Evolutionary conservation across 2,888 invertebrate species (phyloP).

Genomic region (Drosophila affinis): DNA sequence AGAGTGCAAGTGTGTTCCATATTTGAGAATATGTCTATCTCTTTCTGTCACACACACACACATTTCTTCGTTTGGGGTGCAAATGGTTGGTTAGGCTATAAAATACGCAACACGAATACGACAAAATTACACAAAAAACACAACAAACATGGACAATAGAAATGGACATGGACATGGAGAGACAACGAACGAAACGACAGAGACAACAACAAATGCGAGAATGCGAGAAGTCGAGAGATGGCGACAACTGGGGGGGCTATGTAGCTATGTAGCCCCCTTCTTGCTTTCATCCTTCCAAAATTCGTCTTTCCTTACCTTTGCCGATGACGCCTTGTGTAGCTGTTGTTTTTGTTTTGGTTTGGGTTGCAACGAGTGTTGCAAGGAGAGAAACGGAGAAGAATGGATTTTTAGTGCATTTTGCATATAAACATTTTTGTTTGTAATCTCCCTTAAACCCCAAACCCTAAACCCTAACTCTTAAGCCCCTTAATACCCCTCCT

Average conservation of each 20-base stretch:
- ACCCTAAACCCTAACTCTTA: neutral
- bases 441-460: neutral
- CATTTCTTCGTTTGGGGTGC: neutral
- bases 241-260: no score
- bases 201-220: constrained; percentile 14
- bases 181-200: constrained; percentile 1
- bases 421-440: neutral
- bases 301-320: constrained; percentile 74
- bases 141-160: neutral
- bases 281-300: neutral
- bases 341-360: constrained; percentile 28
- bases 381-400: neutral
- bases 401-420: neutral
- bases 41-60: neutral
- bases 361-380: neutral
- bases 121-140: neutral
- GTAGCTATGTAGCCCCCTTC: no score
- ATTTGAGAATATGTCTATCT: no score
- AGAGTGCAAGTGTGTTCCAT: neutral
- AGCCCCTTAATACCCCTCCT: neutral
- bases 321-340: constrained; percentile 78
- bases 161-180: neutral
- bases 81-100: constrained; percentile 8
- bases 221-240: constrained; percentile 3
- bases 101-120: constrained; percentile 18